Percentiles rank a stretch among this genome's conserved stretches.
Evolutionary conservation across 1,140 invertebrate species (phyloP).

Genomic region (Diploscapter pachys): DNA sequence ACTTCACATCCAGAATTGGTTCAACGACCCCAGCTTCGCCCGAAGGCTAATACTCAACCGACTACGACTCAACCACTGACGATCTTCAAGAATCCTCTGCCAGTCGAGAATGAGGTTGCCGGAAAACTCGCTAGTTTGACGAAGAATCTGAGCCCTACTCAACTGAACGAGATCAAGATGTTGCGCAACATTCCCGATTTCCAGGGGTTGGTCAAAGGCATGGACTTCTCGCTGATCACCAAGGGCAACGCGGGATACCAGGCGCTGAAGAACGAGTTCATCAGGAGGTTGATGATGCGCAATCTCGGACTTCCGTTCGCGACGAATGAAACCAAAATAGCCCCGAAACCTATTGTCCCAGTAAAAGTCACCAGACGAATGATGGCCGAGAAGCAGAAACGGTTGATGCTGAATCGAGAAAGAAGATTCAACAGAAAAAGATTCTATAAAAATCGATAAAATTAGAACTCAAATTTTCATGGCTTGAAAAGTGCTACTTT

Average conservation of each 20-base stretch:
- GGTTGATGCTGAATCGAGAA: background rate
- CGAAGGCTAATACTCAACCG: background rate
- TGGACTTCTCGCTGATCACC: slow-evolving; percentile 47
- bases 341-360: slow-evolving; percentile 38
- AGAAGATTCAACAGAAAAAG: slow-evolving; percentile 7
- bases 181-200: slow-evolving; percentile 47
- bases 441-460: background rate
- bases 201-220: slow-evolving; percentile 47
- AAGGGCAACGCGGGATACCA: slow-evolving; percentile 47
- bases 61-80: slow-evolving; percentile 18
- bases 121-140: slow-evolving; percentile 24
- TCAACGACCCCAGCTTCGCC: background rate
- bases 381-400: slow-evolving; percentile 18
- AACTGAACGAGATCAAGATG: slow-evolving; percentile 41
- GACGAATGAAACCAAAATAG: background rate
- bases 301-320: slow-evolving; percentile 31
- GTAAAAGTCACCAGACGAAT: slow-evolving; percentile 36
- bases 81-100: slow-evolving; percentile 25
- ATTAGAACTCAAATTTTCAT: background rate
- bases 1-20: background rate
- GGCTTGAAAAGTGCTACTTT: background rate
- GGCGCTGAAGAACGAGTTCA: slow-evolving; percentile 46
- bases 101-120: slow-evolving; percentile 8
- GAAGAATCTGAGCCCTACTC: slow-evolving; percentile 35
- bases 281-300: slow-evolving; percentile 40